A percentile compares a stretch with the other conserved stretches of the same genome.
phyloP scores from a whole-genome alignment of 2,797 vertebrate genomes.

The Cichlasoma orientale region DNA sequence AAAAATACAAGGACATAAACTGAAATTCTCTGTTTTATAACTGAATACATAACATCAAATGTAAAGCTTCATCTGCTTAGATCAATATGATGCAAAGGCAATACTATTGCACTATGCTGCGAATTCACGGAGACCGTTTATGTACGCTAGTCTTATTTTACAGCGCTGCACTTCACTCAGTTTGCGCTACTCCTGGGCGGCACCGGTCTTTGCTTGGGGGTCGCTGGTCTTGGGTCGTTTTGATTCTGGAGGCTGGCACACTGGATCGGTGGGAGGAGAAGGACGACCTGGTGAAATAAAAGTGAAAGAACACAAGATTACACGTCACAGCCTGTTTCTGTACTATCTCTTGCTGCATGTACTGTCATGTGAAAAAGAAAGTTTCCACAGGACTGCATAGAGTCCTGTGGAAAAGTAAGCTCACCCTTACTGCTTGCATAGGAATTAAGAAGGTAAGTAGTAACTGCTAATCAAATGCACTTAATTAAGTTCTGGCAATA shows the following conservation, averaged over 20 bases:
- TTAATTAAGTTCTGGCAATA: not conserved
- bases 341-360: not conserved
- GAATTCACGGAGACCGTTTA: not conserved
- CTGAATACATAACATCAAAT: not conserved
- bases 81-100: slow-evolving; percentile 3
- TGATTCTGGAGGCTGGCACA: slow-evolving; percentile 83
- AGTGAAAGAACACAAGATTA: not conserved
- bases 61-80: not conserved
- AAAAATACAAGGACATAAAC: slow-evolving; percentile 4
- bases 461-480: not conserved
- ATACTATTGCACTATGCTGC: not conserved
- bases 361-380: not conserved
- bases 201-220: slow-evolving; percentile 17
- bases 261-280: slow-evolving; percentile 81
- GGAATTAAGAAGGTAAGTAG: not conserved
- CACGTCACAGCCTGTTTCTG: not conserved
- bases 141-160: not conserved
- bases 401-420: not conserved
- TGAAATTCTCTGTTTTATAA: slow-evolving; percentile 4
- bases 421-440: not conserved
- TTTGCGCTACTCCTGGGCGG: slow-evolving; percentile 32
- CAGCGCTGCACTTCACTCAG: not conserved
- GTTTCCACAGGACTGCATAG: not conserved
- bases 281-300: slow-evolving; percentile 79
- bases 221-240: slow-evolving; percentile 86